Evolutionary conservation across 2,113 vertebrate genomes (phyloP).

Genomic region (Daphoenositta chrysoptera): DNA sequence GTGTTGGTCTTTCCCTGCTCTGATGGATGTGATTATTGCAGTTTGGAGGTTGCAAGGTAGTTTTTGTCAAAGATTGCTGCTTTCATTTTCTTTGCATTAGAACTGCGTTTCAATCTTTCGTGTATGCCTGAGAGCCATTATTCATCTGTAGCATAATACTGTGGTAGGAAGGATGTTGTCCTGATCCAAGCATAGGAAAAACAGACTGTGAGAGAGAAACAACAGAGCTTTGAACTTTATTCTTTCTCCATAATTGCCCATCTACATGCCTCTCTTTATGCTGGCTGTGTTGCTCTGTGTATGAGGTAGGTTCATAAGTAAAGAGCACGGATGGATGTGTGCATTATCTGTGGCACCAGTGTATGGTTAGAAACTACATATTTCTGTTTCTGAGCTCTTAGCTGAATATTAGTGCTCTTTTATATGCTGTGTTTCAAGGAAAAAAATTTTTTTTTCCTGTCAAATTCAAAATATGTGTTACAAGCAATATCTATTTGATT

Average conservation of each 20-base stretch:
- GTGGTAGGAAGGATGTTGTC: not conserved
- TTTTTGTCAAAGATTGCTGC: not conserved
- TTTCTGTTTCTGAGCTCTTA: not conserved
- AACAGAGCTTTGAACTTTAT: not conserved
- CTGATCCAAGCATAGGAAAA: not conserved
- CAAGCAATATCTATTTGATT: not conserved
- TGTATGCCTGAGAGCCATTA: not conserved
- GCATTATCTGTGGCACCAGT: not conserved
- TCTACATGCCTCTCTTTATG: not conserved
- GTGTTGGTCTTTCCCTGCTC: not conserved
- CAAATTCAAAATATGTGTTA: not conserved
- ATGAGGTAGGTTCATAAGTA: not conserved
- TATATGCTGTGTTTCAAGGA: not conserved
- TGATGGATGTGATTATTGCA: not conserved
- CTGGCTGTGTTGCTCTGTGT: not conserved
- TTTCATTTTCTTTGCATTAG: not conserved
- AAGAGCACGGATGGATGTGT: not conserved
- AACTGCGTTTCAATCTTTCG: rapidly evolving
- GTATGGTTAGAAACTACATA: not conserved
- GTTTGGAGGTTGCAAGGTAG: not conserved
- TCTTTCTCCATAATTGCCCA: not conserved
- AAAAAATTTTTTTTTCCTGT: not conserved
- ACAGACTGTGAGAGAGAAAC: not conserved
- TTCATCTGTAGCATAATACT: not conserved
- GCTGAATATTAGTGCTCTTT: not conserved